phyloP scores from a whole-genome alignment of 1,140 invertebrate species.

The Saccostrea glomerata region DNA sequence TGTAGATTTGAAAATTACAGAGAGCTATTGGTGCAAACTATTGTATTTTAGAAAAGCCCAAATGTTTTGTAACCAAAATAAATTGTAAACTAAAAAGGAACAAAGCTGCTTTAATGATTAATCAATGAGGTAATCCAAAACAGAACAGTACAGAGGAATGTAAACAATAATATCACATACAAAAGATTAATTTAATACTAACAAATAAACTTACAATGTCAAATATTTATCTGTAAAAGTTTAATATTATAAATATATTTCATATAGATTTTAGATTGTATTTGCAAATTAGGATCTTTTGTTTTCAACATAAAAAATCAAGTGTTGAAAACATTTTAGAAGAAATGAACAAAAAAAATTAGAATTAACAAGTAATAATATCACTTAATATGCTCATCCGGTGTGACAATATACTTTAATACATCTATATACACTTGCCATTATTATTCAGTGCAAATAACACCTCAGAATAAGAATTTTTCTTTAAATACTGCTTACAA shows the following conservation, averaged over 20 bases:
- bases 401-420: background rate
- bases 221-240: background rate
- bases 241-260: background rate
- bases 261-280: background rate
- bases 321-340: background rate
- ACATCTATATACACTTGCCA: background rate
- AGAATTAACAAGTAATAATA: background rate
- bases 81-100: too few relatives aligned
- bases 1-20: too few relatives aligned
- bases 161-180: slow-evolving; percentile 21
- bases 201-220: background rate
- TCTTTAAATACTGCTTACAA: slow-evolving; percentile 4
- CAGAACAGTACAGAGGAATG: background rate
- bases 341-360: background rate
- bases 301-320: background rate
- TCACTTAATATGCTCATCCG: background rate
- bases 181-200: background rate
- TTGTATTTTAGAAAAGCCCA: too few relatives aligned
- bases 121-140: too few relatives aligned
- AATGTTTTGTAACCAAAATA: too few relatives aligned
- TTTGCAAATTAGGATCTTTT: background rate
- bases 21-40: too few relatives aligned
- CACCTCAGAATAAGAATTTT: background rate
- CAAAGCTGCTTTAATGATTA: too few relatives aligned
- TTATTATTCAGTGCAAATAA: background rate